These are phyloP conservation scores for Iselma pallidipennis DNA, from an alignment of 2,888 invertebrate species.

Conservation along the genomic window DNA sequence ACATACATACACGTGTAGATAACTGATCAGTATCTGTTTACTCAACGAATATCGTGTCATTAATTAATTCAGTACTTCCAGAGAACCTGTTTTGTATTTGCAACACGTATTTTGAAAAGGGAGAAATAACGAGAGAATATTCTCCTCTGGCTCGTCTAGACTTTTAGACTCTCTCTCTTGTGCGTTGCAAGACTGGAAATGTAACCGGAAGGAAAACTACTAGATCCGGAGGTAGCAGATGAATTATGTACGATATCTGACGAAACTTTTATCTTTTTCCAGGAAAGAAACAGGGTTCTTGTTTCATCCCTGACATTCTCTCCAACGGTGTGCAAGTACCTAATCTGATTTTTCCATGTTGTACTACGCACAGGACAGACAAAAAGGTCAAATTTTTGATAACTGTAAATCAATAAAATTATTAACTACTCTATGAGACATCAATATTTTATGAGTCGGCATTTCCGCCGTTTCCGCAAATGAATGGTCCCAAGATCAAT, in stretches of 20 bases:
- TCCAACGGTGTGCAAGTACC: slow-evolving; percentile 24
- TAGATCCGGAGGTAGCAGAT: slow-evolving; percentile 53
- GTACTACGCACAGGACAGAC: slow-evolving; percentile 21
- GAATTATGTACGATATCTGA: slow-evolving; percentile 56
- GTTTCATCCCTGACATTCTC: slow-evolving; percentile 12
- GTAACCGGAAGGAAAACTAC: slow-evolving; percentile 56
- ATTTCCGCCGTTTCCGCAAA: not conserved
- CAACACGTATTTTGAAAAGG: slow-evolving; percentile 37
- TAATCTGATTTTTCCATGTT: slow-evolving; percentile 27
- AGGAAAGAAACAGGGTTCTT: slow-evolving; percentile 15
- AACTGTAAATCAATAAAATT: slow-evolving; percentile 22
- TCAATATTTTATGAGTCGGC: slow-evolving; percentile 26
- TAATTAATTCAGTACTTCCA: slow-evolving; percentile 31
- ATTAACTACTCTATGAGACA: slow-evolving; percentile 22
- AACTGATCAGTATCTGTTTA: slow-evolving; percentile 12
- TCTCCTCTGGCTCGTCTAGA: slow-evolving; percentile 38
- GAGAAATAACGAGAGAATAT: slow-evolving; percentile 29
- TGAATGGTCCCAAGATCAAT: not conserved
- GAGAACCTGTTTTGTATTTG: slow-evolving; percentile 36
- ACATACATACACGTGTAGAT: slow-evolving; percentile 14
- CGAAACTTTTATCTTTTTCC: slow-evolving; percentile 34
- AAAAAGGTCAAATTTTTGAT: slow-evolving; percentile 19
- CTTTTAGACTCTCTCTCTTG: slow-evolving; percentile 18
- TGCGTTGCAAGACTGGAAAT: slow-evolving; percentile 48
- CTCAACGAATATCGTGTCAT: slow-evolving; percentile 7